phyloP scores from a whole-genome alignment of 2,888 invertebrate species.

The Laspeyria flexula region DNA sequence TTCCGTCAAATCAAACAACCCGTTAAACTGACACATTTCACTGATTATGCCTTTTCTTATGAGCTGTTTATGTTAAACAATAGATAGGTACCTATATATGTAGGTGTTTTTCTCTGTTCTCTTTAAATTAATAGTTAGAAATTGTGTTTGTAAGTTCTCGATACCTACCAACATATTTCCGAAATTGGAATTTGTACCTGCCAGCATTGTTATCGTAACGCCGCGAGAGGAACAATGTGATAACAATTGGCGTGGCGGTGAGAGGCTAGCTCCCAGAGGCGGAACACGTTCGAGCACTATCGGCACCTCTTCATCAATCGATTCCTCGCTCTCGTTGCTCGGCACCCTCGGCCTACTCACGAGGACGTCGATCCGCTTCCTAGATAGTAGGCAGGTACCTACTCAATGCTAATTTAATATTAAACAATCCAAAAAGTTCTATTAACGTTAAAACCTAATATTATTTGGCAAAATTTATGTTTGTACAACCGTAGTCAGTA shows the following conservation, averaged over 20 bases:
- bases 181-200: too few species aligned
- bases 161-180: too few species aligned
- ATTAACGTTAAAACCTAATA: too few species aligned
- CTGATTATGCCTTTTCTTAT: slow-evolving; percentile 6
- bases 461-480: too few species aligned
- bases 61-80: neutral
- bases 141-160: too few species aligned
- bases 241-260: slow-evolving; percentile 37
- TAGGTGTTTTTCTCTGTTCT: too few species aligned
- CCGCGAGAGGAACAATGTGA: slow-evolving; percentile 31
- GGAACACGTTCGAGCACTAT: slow-evolving; percentile 76
- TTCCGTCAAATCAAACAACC: slow-evolving; percentile 47
- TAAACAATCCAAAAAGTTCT: too few species aligned
- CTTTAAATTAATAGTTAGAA: too few species aligned
- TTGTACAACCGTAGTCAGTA: too few species aligned
- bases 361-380: slow-evolving; percentile 56
- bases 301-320: slow-evolving; percentile 81
- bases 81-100: neutral
- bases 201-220: slow-evolving; percentile 27
- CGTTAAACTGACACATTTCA: slow-evolving; percentile 14
- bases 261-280: slow-evolving; percentile 65
- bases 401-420: too few species aligned
- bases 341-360: slow-evolving; percentile 37
- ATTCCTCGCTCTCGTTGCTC: slow-evolving; percentile 59
- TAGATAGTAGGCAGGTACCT: slow-evolving; percentile 20